These are phyloP conservation scores for Pollenia griseotomentosa DNA, from an alignment of 2,888 invertebrate genomes.

Conservation along the genomic window DNA sequence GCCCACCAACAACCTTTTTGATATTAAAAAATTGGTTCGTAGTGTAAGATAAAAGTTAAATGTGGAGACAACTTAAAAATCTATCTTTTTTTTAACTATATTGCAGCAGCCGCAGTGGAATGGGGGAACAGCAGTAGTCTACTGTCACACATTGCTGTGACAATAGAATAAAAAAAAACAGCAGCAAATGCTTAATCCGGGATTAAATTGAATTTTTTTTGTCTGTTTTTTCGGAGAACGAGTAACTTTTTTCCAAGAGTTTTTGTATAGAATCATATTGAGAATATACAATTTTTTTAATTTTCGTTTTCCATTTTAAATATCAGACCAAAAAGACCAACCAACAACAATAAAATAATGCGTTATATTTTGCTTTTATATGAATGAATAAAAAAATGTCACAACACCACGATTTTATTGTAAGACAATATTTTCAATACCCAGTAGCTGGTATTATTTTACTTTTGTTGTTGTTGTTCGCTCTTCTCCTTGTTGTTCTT, in stretches of 20 bases:
- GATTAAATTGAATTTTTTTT: slow-evolving; percentile 54
- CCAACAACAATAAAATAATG: slow-evolving; percentile 1
- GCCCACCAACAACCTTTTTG: slow-evolving; percentile 46
- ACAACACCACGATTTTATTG: slow-evolving; percentile 62
- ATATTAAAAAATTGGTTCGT: slow-evolving; percentile 46
- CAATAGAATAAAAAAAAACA: slow-evolving; percentile 53
- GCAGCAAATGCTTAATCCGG: slow-evolving; percentile 54
- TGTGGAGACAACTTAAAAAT: slow-evolving; percentile 47
- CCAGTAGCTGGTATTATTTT: slow-evolving; percentile 58
- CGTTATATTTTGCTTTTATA: not conserved
- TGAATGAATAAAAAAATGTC: slow-evolving; percentile 45
- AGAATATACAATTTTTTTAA: slow-evolving; percentile 8
- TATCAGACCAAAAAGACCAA: not conserved
- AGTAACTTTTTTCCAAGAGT: slow-evolving; percentile 7
- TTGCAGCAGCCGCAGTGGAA: not conserved
- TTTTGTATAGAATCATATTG: not conserved
- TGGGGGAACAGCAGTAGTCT: slow-evolving; percentile 7
- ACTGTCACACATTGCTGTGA: slow-evolving; percentile 52
- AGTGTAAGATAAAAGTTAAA: slow-evolving; percentile 50
- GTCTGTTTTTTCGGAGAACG: slow-evolving; percentile 27
- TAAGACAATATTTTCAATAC: slow-evolving; percentile 68
- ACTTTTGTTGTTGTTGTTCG: slow-evolving; percentile 17
- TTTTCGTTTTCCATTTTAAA: slow-evolving; percentile 26
- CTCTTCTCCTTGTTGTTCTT: slow-evolving; percentile 34
- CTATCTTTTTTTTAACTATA: slow-evolving; percentile 34